phyloP scores from a whole-genome alignment of 2,113 vertebrate species.

The Crotophaga sulcirostris region DNA sequence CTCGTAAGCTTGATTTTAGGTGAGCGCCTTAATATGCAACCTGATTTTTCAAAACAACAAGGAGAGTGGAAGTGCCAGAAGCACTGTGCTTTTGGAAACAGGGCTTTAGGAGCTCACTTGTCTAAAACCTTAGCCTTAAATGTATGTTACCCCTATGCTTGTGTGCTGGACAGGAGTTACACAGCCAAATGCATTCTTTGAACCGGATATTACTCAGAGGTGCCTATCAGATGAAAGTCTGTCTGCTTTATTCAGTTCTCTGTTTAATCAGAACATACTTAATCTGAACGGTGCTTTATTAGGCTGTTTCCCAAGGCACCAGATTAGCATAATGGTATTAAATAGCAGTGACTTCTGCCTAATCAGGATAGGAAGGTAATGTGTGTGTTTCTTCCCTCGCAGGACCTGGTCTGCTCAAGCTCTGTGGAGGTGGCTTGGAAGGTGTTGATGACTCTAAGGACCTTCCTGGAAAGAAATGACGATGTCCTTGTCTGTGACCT shows the following conservation, averaged over 20 bases:
- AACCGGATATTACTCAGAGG: background rate
- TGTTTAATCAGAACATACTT: background rate
- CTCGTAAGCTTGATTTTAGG: slow-evolving; percentile 11
- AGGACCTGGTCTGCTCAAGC: slow-evolving; percentile 84
- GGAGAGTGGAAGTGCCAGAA: background rate
- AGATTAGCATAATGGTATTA: background rate
- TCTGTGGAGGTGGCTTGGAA: slow-evolving; percentile 75
- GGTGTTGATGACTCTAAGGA: slow-evolving; percentile 76
- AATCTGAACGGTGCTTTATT: slow-evolving; percentile 4
- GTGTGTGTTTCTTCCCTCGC: background rate
- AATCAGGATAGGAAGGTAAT: background rate
- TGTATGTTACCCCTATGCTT: background rate
- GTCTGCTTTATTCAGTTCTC: background rate
- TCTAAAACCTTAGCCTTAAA: background rate
- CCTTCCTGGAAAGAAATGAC: slow-evolving; percentile 72
- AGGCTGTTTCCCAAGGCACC: background rate
- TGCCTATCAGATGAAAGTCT: background rate
- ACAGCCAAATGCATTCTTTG: background rate
- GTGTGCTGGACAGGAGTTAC: background rate
- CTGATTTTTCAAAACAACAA: slow-evolving; percentile 9
- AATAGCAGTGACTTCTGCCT: background rate
- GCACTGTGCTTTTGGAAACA: background rate
- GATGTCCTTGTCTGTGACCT: slow-evolving; percentile 73
- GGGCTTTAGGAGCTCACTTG: background rate
- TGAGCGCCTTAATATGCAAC: background rate